Conservation (phyloP, 1,140 invertebrate species). For the Macrostomum lignano region DNA sequence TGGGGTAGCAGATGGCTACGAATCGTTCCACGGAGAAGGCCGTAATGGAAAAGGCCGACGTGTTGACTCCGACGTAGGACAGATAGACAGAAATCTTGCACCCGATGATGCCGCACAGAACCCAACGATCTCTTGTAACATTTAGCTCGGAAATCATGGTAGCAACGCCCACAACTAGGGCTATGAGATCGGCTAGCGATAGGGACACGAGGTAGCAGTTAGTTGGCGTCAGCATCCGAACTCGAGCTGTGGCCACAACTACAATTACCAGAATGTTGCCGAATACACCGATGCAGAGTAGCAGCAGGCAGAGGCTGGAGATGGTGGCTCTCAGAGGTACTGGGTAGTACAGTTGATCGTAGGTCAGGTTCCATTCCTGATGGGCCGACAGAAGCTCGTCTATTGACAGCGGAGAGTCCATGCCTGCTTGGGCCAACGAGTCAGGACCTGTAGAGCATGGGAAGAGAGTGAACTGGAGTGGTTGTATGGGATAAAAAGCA, state of each 20-base stretch:
- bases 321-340: too few relatives aligned
- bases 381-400: too few relatives aligned
- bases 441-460: too few relatives aligned
- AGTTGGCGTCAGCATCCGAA: slow-evolving; percentile 25
- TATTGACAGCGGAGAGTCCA: too few relatives aligned
- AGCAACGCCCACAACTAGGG: slow-evolving; percentile 35
- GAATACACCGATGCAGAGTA: slow-evolving; percentile 12
- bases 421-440: too few relatives aligned
- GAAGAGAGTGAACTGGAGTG: too few relatives aligned
- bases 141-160: slow-evolving; percentile 32
- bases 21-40: slow-evolving; percentile 38
- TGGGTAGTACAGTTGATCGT: too few relatives aligned
- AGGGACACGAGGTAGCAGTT: slow-evolving; percentile 65
- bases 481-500: too few relatives aligned
- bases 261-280: slow-evolving; percentile 27
- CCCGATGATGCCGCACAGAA: slow-evolving; percentile 31
- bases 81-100: slow-evolving; percentile 37
- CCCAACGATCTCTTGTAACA: not conserved
- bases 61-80: slow-evolving; percentile 14
- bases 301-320: too few relatives aligned
- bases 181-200: slow-evolving; percentile 55
- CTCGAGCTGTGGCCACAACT: slow-evolving; percentile 10
- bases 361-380: too few relatives aligned
- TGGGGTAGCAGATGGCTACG: slow-evolving; percentile 35
- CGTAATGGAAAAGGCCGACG: slow-evolving; percentile 23